A percentile compares a stretch with the other conserved stretches of the same genome.
phyloP scores from a whole-genome alignment of 1,140 invertebrate species.

The Aradophagus sp. region DNA sequence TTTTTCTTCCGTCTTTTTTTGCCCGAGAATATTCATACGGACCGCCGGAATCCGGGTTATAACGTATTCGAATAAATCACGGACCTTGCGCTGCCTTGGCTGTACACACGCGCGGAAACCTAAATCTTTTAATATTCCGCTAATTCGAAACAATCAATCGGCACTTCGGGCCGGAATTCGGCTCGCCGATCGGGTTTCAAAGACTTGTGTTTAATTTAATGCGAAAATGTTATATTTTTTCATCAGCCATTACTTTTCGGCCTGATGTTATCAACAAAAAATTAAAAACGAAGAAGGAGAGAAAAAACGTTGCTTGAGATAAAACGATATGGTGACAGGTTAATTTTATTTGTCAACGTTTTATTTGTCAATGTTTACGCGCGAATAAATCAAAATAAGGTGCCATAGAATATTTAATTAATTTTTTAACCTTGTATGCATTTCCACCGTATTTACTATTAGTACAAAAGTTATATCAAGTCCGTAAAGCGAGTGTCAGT shows the following conservation, averaged over 20 bases:
- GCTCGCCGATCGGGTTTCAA: background rate
- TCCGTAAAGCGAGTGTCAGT: constrained; percentile 4
- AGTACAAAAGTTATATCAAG: constrained; percentile 17
- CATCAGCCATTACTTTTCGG: too few species aligned
- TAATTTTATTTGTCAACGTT: too few species aligned
- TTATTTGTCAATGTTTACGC: too few species aligned
- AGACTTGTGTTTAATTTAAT: too few species aligned
- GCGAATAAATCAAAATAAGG: constrained; percentile 1
- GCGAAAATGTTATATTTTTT: too few species aligned
- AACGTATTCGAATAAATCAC: constrained; percentile 30
- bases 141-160: constrained; percentile 21
- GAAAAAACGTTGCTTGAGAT: too few species aligned
- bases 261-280: too few species aligned
- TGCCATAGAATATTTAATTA: constrained; percentile 4
- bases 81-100: too few species aligned
- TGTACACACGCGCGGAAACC: constrained; percentile 9
- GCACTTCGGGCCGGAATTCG: background rate
- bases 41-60: constrained; percentile 9
- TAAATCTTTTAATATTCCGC: constrained; percentile 12
- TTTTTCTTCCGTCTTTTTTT: too few species aligned
- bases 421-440: background rate
- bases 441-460: too few species aligned
- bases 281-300: too few species aligned
- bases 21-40: background rate
- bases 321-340: too few species aligned